Percentiles rank a stretch among this genome's conserved stretches.
These are phyloP conservation scores for Lasius fuliginosus DNA, from an alignment of 2,888 invertebrate genomes.

Conservation along the genomic window DNA sequence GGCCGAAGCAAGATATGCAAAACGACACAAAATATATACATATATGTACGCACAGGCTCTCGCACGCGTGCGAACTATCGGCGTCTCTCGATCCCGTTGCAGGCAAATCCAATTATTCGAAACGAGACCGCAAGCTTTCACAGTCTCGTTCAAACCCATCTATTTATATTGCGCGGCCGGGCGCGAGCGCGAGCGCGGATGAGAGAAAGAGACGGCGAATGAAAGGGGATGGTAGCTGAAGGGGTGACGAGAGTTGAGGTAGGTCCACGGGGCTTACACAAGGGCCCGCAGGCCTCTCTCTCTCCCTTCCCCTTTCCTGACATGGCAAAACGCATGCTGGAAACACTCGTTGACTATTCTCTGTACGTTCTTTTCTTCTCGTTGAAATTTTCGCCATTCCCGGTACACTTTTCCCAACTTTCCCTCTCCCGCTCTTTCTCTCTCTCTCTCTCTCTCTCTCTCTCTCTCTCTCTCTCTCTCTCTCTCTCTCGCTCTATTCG, in stretches of 20 bases:
- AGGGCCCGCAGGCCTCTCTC: background rate
- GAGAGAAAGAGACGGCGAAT: slow-evolving; percentile 10
- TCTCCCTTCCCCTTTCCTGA: slow-evolving; percentile 2
- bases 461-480: slow-evolving; percentile 37
- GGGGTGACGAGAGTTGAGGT: slow-evolving; percentile 41
- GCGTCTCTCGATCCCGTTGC: slow-evolving; percentile 77
- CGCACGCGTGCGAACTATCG: slow-evolving; percentile 67
- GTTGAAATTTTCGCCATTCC: slow-evolving; percentile 43
- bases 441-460: slow-evolving; percentile 36
- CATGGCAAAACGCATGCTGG: slow-evolving; percentile 53
- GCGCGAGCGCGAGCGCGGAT: slow-evolving; percentile 31
- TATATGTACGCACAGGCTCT: slow-evolving; percentile 18
- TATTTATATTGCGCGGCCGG: slow-evolving; percentile 77
- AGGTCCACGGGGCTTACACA: slow-evolving; percentile 21
- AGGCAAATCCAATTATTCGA: slow-evolving; percentile 84
- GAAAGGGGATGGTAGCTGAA: slow-evolving; percentile 33
- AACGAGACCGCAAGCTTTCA: slow-evolving; percentile 83
- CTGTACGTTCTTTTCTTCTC: slow-evolving; percentile 13
- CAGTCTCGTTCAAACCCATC: slow-evolving; percentile 80
- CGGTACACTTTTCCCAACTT: background rate
- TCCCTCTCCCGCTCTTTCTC: background rate
- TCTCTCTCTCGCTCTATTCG: background rate
- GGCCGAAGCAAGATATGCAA: slow-evolving; percentile 13
- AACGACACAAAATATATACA: slow-evolving; percentile 43
- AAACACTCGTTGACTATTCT: slow-evolving; percentile 58